A percentile compares a stretch with the other conserved stretches of the same genome.
Conservation (phyloP, 2,888 invertebrate genomes). For the Cryptophagus acutangulus region DNA sequence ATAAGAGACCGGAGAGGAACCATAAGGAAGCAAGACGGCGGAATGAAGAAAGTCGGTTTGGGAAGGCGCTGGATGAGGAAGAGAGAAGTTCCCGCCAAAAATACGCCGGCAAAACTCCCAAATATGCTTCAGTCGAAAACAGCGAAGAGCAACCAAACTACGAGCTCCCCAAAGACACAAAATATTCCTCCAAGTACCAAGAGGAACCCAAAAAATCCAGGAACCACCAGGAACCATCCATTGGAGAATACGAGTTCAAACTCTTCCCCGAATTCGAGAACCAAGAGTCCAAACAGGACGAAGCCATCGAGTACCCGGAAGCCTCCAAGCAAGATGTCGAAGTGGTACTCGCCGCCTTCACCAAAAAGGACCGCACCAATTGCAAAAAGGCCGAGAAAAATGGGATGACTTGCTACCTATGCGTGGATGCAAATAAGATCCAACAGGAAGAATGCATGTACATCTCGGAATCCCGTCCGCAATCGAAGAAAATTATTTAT, state of each 20-base stretch:
- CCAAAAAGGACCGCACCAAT: constrained; percentile 64
- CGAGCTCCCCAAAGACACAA: constrained; percentile 13
- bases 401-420: constrained; percentile 73
- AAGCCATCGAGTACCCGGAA: constrained; percentile 36
- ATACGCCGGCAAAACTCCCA: constrained; percentile 32
- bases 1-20: constrained; percentile 14
- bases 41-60: no score
- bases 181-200: constrained; percentile 41
- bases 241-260: constrained; percentile 49
- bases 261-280: constrained; percentile 46
- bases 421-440: constrained; percentile 62
- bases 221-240: constrained; percentile 23
- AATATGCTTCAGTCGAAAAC: constrained; percentile 13
- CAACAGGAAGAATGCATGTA: constrained; percentile 78
- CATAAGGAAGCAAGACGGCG: no score
- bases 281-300: constrained; percentile 41
- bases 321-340: constrained; percentile 62
- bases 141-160: constrained; percentile 17
- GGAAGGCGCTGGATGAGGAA: background rate
- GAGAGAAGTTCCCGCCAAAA: no score
- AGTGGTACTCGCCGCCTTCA: constrained; percentile 67
- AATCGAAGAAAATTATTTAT: constrained; percentile 61
- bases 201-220: constrained; percentile 38
- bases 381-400: constrained; percentile 69
- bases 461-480: constrained; percentile 63